These are phyloP conservation scores for Hymenochirus boettgeri DNA, from an alignment of 2,113 vertebrate species.

Conservation along the genomic window DNA sequence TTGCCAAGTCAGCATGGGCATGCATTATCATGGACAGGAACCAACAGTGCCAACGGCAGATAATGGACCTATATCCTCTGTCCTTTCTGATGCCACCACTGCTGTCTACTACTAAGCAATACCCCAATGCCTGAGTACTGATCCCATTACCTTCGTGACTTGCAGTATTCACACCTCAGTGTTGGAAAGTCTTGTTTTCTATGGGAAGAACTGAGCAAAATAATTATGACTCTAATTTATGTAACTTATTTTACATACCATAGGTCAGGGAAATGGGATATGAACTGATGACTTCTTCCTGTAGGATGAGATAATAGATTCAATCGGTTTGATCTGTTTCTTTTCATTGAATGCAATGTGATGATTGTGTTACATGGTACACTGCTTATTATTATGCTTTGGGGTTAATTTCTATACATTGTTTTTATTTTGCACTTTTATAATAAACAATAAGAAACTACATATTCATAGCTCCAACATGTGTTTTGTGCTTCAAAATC, in stretches of 20 bases:
- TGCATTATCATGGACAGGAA: slow-evolving; percentile 72
- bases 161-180: not conserved
- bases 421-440: slow-evolving; percentile 38
- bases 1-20: slow-evolving; percentile 62
- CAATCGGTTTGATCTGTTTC: slow-evolving; percentile 5
- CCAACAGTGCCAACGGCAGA: slow-evolving; percentile 64
- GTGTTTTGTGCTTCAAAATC: no score
- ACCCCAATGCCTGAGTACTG: slow-evolving; percentile 68
- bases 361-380: slow-evolving; percentile 30
- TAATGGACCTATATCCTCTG: slow-evolving; percentile 74
- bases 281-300: not conserved
- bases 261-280: not conserved
- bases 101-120: slow-evolving; percentile 91
- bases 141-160: not conserved
- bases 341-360: slow-evolving; percentile 32
- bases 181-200: slow-evolving; percentile 5
- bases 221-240: slow-evolving; percentile 24
- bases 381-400: slow-evolving; percentile 4
- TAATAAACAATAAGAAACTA: slow-evolving; percentile 16
- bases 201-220: not conserved
- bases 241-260: slow-evolving; percentile 28
- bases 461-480: no score
- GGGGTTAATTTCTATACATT: slow-evolving; percentile 6
- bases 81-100: slow-evolving; percentile 86
- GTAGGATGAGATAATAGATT: not conserved